Percentiles rank a stretch among this genome's conserved stretches.
Conservation (phyloP, 2,113 vertebrate genomes). For the Sphaerodactylus townsendi region DNA sequence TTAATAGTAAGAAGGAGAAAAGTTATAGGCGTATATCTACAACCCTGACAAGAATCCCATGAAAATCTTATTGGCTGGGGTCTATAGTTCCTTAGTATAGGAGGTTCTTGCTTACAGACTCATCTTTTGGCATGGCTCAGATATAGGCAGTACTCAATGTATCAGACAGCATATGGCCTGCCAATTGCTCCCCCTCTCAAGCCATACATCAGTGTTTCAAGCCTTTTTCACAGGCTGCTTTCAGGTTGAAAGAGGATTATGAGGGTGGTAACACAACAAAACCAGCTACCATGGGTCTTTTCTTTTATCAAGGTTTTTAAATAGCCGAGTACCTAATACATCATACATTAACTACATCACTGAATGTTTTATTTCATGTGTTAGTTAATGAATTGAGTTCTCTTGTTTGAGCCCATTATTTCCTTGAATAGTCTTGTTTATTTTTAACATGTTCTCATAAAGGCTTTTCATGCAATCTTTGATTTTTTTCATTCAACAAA, state of each 20-base stretch:
- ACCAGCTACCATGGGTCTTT: neutral
- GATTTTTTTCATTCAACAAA: neutral
- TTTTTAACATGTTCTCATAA: neutral
- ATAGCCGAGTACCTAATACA: neutral
- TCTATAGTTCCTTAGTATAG: neutral
- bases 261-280: neutral
- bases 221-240: neutral
- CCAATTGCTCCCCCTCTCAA: neutral
- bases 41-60: neutral
- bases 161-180: neutral
- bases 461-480: neutral
- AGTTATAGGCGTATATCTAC: conserved; percentile 38
- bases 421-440: neutral
- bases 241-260: neutral
- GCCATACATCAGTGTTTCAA: neutral
- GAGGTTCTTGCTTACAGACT: neutral
- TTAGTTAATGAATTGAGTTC: neutral
- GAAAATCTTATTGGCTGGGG: neutral
- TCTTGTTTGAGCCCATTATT: neutral
- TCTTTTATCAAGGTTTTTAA: neutral
- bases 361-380: neutral
- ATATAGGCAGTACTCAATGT: neutral
- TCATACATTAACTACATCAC: neutral
- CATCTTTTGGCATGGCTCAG: neutral
- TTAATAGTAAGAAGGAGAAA: conserved; percentile 46